Evolutionary conservation across 1,140 invertebrate species (phyloP), one percentile per base, ranked within the genome.

Genomic region (Diorhabda elongata): DNA sequence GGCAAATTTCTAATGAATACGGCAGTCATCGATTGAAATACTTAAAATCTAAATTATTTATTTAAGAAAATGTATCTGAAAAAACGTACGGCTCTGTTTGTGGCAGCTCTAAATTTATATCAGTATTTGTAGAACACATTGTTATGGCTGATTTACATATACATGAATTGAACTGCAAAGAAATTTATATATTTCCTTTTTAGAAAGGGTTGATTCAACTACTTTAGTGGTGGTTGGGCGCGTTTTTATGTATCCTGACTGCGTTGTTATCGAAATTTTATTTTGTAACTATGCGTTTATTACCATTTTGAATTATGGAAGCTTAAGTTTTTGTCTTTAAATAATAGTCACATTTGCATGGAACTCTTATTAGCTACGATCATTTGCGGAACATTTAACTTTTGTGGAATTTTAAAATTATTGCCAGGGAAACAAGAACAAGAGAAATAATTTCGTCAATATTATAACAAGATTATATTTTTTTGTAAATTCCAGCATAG

Each of bases 161-260:
- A 70, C 69, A 66, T 61, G 65, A 62, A 66, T 70, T 63, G 69
- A 70, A 66, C 69, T 62, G 47, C 61, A 67, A 63, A 65, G 69
- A 66, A 70, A 70, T 70, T 70, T 70, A 70, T 70, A 66, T 60
- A 66, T 70, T 70, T 70, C 69, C 69, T 67, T 70, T 26, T 66
- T 58, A 7, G 47, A 65, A 65, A 65, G 58, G 66, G 69, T 66
- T 70, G 66, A 66, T 70, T 62, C 69, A 63, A 66, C 66, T 61
- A 66, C 44, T 63, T 66, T 66, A 70, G 69, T 65, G 69, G 69
- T 70, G n/a, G 69, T 47, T 64, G 62, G 42, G 65, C 56, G 64
- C 58, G 44, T 66, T 66, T 66, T 62, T 61, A 63, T 65, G 64
- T 44, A 7, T 63, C 61, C 59, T 42, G 58, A 8, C 61, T 58